Evolutionary conservation across 2,888 invertebrate genomes (phyloP).

Genomic region (Panorpa germanica): DNA sequence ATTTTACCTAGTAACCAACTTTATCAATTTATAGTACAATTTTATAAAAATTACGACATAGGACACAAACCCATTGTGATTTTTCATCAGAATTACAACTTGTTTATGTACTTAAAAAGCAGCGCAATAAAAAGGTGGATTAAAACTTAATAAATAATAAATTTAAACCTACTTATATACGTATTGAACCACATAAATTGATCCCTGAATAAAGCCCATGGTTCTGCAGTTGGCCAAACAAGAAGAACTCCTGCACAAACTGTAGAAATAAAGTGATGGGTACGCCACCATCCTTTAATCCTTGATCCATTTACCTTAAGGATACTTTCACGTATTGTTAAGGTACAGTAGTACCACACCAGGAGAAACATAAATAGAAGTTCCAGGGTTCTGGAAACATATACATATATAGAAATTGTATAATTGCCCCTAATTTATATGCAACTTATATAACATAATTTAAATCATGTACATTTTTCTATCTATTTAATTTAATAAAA

Average conservation of each 20-base stretch:
- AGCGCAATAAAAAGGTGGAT: too few species aligned
- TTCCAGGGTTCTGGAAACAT: slow-evolving; percentile 52
- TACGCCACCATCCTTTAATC: slow-evolving; percentile 95
- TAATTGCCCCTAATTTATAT: slow-evolving; percentile 5
- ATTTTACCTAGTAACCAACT: too few species aligned
- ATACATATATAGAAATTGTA: slow-evolving; percentile 11
- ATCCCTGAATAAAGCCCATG: slow-evolving; percentile 75
- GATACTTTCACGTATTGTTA: slow-evolving; percentile 97
- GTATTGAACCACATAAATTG: slow-evolving; percentile 91
- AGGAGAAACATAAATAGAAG: slow-evolving; percentile 80
- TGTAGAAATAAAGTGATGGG: slow-evolving; percentile 95
- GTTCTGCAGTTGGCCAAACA: slow-evolving; percentile 90
- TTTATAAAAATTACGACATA: too few species aligned
- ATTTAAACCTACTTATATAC: slow-evolving; percentile 89
- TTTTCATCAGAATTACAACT: too few species aligned
- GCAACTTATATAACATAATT: too few species aligned
- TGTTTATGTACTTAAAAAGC: too few species aligned
- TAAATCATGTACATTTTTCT: too few species aligned
- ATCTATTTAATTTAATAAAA: too few species aligned
- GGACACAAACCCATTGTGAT: too few species aligned
- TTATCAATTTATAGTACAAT: too few species aligned
- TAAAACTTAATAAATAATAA: too few species aligned
- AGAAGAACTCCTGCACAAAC: slow-evolving; percentile 85
- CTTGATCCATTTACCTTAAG: slow-evolving; percentile 94
- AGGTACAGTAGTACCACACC: slow-evolving; percentile 99